A percentile compares a stretch with the other conserved stretches of the same genome.
phyloP scores from a whole-genome alignment of 2,797 vertebrate genomes.

The Thripadectes ignobilis region DNA sequence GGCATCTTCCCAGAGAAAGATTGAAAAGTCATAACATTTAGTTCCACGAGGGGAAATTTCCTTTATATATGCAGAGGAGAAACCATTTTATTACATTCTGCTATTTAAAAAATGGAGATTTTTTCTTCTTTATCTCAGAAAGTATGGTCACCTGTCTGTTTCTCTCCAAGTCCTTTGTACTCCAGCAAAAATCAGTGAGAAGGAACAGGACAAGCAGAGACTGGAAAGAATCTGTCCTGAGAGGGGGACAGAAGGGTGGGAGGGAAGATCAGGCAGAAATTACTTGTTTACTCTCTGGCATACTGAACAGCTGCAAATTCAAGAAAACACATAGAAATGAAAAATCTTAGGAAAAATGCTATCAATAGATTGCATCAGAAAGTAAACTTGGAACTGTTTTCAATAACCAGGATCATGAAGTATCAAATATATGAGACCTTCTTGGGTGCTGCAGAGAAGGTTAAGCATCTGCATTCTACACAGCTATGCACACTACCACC shows the following conservation, averaged over 20 bases:
- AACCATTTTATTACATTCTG: neutral
- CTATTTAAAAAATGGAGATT: neutral
- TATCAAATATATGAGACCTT: neutral
- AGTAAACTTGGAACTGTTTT: neutral
- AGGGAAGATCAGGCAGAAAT: neutral
- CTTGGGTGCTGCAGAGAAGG: neutral
- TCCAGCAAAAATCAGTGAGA: neutral
- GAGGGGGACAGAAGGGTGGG: neutral
- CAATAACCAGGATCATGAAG: neutral
- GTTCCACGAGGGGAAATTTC: neutral
- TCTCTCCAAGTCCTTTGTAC: neutral
- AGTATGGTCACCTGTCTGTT: neutral
- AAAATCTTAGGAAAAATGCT: neutral
- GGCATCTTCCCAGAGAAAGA: neutral
- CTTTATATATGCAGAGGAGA: neutral
- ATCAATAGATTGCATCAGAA: neutral
- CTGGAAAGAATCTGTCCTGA: neutral
- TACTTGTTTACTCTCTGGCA: neutral
- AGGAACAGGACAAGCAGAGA: neutral
- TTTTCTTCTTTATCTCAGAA: neutral
- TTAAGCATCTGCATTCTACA: neutral
- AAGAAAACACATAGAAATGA: neutral
- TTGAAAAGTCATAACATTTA: neutral
- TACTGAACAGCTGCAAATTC: neutral
- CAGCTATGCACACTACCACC: neutral